These are phyloP conservation scores for Epinephelus moara DNA, from an alignment of 2,113 vertebrate genomes.

Conservation along the genomic window DNA sequence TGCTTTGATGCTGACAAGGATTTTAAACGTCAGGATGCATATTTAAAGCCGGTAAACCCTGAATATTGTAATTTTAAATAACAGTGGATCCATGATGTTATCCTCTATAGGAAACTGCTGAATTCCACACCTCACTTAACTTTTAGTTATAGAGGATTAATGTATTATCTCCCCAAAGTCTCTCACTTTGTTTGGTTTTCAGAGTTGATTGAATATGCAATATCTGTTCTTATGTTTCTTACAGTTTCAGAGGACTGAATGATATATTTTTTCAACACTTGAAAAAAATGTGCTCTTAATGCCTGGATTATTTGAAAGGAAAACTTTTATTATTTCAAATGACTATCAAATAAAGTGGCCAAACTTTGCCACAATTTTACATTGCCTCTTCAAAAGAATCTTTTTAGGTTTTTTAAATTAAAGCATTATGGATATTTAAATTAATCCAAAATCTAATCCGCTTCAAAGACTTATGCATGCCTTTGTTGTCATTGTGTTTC, in stretches of 20 bases:
- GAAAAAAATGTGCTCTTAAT: slow-evolving; percentile 6
- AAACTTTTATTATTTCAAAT: slow-evolving; percentile 9
- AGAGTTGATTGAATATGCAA: slow-evolving; percentile 44
- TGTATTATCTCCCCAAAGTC: not conserved
- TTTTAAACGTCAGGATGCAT: not conserved
- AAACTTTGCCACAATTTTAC: not conserved
- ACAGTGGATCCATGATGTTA: not conserved
- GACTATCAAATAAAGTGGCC: not conserved
- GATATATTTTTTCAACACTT: not conserved
- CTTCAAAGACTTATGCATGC: not conserved
- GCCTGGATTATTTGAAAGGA: not conserved
- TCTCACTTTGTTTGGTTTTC: not conserved
- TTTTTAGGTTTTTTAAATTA: not conserved
- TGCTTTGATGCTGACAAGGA: not conserved
- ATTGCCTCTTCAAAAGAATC: not conserved
- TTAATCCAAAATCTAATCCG: not conserved
- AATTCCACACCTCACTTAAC: not conserved
- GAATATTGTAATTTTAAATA: not conserved
- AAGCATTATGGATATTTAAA: not conserved
- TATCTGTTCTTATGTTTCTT: slow-evolving; percentile 21
- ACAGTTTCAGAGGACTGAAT: slow-evolving; percentile 30
- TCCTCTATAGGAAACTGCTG: not conserved
- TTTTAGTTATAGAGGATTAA: not conserved
- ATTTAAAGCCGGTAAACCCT: not conserved
- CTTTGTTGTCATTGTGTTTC: not conserved